Evolutionary conservation across 2,888 invertebrate species (phyloP).

Genomic region (Sminthurides aquaticus): DNA sequence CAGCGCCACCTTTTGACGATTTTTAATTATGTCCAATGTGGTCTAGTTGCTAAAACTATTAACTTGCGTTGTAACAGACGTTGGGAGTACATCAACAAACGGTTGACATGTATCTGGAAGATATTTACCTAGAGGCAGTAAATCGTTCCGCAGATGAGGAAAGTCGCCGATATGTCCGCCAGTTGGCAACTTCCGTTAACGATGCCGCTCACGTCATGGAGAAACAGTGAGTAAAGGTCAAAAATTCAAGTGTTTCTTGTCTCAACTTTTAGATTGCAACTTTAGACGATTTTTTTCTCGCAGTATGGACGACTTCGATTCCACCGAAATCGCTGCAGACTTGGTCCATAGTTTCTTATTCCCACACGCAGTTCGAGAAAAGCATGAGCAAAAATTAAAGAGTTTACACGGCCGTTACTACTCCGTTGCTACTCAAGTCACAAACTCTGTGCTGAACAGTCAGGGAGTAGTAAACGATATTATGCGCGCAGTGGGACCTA

Average conservation of each 20-base stretch:
- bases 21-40: too few species aligned
- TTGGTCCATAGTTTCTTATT: slow-evolving; percentile 50
- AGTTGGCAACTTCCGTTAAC: slow-evolving; percentile 55
- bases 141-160: slow-evolving; percentile 54
- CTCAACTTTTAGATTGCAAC: neutral
- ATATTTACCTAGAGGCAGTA: slow-evolving; percentile 57
- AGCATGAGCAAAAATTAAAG: slow-evolving; percentile 24
- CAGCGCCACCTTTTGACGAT: too few species aligned
- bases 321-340: slow-evolving; percentile 50
- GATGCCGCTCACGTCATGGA: slow-evolving; percentile 50
- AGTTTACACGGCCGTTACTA: slow-evolving; percentile 29
- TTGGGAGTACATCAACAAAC: slow-evolving; percentile 57
- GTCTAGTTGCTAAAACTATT: too few species aligned
- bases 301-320: slow-evolving; percentile 44
- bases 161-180: slow-evolving; percentile 52
- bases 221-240: slow-evolving; percentile 21
- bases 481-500: slow-evolving; percentile 22
- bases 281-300: neutral
- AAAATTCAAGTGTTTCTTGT: neutral
- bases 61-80: slow-evolving; percentile 47
- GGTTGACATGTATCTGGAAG: slow-evolving; percentile 58
- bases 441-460: slow-evolving; percentile 30
- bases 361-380: slow-evolving; percentile 45
- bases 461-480: slow-evolving; percentile 29
- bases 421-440: slow-evolving; percentile 35